Percentiles rank a stretch among this genome's conserved stretches.
Conservation (phyloP, 2,113 vertebrate genomes). For the Ursus arctos region DNA sequence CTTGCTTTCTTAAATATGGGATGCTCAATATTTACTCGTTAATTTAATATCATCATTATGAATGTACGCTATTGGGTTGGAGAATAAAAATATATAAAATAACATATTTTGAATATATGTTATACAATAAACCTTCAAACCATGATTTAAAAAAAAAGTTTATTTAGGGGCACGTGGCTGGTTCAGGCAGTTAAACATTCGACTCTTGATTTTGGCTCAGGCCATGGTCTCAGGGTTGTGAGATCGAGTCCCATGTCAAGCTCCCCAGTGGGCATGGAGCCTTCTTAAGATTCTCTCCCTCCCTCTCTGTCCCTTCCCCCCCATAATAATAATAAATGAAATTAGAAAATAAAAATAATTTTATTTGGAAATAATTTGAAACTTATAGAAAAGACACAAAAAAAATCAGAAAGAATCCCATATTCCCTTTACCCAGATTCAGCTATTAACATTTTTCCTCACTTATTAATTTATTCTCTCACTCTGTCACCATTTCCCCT, state of each 20-base stretch:
- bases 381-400: background rate
- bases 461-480: background rate
- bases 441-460: background rate
- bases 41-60: background rate
- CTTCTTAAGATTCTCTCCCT: too few relatives aligned
- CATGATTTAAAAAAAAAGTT: background rate
- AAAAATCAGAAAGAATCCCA: background rate
- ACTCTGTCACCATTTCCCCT: background rate
- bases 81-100: background rate
- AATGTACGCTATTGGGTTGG: background rate
- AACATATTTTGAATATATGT: background rate
- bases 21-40: background rate
- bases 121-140: background rate
- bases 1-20: background rate
- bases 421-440: background rate
- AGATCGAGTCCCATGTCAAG: too few relatives aligned
- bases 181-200: too few relatives aligned
- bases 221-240: too few relatives aligned
- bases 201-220: too few relatives aligned
- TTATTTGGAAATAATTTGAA: conserved; percentile 30
- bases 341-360: background rate
- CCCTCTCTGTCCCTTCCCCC: too few relatives aligned
- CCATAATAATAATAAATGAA: background rate
- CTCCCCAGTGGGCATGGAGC: too few relatives aligned
- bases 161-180: background rate